Base-by-base conservation (phyloP, 2,113 vertebrate genomes). In the Otis tarda region DNA sequence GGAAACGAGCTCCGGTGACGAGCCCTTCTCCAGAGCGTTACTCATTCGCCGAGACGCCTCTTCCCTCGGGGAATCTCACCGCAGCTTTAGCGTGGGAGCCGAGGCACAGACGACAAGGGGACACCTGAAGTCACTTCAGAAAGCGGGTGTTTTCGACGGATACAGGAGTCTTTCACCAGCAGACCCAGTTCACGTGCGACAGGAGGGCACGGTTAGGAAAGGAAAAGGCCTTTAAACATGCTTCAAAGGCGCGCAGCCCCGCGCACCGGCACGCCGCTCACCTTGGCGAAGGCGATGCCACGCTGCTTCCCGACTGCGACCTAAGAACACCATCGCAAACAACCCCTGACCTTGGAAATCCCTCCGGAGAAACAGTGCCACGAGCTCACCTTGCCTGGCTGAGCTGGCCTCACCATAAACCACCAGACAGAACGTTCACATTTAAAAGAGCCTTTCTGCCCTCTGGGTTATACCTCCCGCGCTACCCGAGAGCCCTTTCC, bases 181-280 rank as follows among this genome's bases (percentile, higher is more conserved):
- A 84, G 79, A 49, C 16, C 35, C 73, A 20, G 69, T 10, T 73
- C 45, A 35, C 24, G 3, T 0, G 3, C 0, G 3, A 76, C 39
- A 56, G 71, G 25, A 83, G 85, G 49, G 23, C 23, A 53, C 21
- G 25, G 53, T 17, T 3, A 22, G 69, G 43, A 81, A 50, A 92
- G 63, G 23, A 73, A 43, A 73, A 79, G n/a, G 59, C 71, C 57
- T 82, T 71, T 28, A 31, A 53, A 65, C 4, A 2, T 0, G 31
- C 50, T 53, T 4, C 6, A 17, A 52, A 78, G 60, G 47, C 1
- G 2, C 9, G 24, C 73, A 80, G 94, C 73, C 64, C 23, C 2
- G 0, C 3, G 0, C 33, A 7, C 52, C 9, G 35, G 37, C 70
- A 53, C 35, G 4, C n/a, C 0, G 7, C 75, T 50, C n/a, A 4